Conservation (phyloP, 2,797 vertebrate genomes). For the Lagorchestes hirsutus region DNA sequence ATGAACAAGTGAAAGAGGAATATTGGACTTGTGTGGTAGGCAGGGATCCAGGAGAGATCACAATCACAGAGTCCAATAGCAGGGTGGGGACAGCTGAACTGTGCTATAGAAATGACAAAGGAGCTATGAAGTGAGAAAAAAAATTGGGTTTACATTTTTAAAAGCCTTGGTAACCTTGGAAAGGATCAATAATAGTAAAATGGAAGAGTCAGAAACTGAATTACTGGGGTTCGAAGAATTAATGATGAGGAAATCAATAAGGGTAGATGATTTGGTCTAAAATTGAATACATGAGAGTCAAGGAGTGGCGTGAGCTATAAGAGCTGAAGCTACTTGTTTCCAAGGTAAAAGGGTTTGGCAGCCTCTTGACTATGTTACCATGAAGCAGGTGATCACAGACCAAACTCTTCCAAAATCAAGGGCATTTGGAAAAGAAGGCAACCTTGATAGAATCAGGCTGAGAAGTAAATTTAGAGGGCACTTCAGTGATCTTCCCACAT, state of each 20-base stretch:
- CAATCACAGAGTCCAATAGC: no score
- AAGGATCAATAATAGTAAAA: background rate
- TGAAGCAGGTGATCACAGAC: conserved; percentile 45
- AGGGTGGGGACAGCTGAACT: background rate
- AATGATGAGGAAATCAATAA: background rate
- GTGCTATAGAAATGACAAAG: background rate
- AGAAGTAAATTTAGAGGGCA: conserved; percentile 70
- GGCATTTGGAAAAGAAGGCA: conserved; percentile 73
- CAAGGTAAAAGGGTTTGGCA: conserved; percentile 5
- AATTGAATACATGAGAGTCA: background rate
- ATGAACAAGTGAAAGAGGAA: background rate
- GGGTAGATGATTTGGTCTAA: background rate
- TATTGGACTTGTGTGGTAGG: background rate
- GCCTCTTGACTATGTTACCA: conserved; percentile 24
- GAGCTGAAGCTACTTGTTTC: background rate
- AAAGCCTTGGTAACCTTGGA: background rate
- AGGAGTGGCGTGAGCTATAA: background rate
- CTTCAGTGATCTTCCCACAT: conserved; percentile 58
- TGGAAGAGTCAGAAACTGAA: background rate
- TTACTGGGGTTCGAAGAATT: background rate
- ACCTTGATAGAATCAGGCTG: conserved; percentile 71
- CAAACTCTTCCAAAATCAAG: conserved; percentile 75
- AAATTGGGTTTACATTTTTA: background rate
- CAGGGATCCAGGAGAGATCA: background rate
- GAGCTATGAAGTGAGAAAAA: background rate